phyloP scores from a whole-genome alignment of 1,140 invertebrate genomes.

The Pinna nobilis region DNA sequence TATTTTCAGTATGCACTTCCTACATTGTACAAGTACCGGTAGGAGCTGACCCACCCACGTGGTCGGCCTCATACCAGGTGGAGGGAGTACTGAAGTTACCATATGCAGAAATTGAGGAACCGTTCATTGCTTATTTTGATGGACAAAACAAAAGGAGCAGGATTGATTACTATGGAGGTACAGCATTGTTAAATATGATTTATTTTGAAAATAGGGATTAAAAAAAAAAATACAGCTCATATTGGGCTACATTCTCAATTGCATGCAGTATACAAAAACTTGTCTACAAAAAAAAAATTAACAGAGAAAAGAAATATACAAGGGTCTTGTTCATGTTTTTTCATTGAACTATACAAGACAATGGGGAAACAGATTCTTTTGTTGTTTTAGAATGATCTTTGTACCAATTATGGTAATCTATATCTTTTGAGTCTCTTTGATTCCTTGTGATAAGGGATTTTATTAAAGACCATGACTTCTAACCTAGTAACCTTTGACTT shows the following conservation, averaged over 20 bases:
- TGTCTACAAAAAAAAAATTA: neutral
- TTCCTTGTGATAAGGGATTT: neutral
- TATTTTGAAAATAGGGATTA: neutral
- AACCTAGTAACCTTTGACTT: neutral
- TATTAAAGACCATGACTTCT: neutral
- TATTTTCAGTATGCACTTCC: neutral
- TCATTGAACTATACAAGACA: too few relatives aligned
- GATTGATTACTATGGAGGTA: slow-evolving; percentile 96
- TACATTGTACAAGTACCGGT: too few relatives aligned
- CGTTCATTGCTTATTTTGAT: slow-evolving; percentile 93
- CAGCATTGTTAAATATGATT: neutral
- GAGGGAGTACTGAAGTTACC: slow-evolving; percentile 80
- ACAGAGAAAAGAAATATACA: neutral
- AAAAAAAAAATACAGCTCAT: neutral
- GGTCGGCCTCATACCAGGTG: slow-evolving; percentile 52
- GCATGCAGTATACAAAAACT: neutral
- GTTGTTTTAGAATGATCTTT: too few relatives aligned
- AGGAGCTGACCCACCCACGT: slow-evolving; percentile 45
- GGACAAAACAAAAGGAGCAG: slow-evolving; percentile 83
- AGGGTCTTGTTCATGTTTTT: neutral
- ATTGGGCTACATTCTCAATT: neutral
- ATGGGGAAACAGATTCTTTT: too few relatives aligned
- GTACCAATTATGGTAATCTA: neutral
- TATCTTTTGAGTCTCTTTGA: neutral
- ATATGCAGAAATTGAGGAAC: slow-evolving; percentile 91